Conservation (phyloP, 2,888 invertebrate species). For the Cheilosia vernalis region DNA sequence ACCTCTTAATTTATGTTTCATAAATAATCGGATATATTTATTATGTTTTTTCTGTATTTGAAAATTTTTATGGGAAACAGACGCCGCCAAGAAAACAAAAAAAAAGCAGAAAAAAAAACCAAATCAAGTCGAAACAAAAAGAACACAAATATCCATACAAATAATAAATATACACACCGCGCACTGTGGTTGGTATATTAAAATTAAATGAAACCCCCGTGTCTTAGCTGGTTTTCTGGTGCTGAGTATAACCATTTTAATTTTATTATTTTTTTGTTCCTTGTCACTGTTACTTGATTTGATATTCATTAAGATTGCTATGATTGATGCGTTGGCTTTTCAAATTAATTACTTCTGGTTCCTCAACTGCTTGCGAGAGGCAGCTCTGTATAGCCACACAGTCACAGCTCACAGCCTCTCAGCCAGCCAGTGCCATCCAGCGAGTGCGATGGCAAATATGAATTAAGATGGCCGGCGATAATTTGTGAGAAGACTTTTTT, state of each 20-base stretch:
- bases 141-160: background rate
- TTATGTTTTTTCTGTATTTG: slow-evolving; percentile 41
- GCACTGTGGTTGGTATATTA: slow-evolving; percentile 29
- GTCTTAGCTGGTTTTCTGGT: slow-evolving; percentile 42
- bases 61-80: slow-evolving; percentile 60
- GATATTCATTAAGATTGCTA: slow-evolving; percentile 74
- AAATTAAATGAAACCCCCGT: slow-evolving; percentile 69
- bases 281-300: slow-evolving; percentile 67
- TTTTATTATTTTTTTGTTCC: slow-evolving; percentile 6
- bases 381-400: too few species aligned
- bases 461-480: slow-evolving; percentile 66
- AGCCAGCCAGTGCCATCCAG: background rate
- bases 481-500: slow-evolving; percentile 47
- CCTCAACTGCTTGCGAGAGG: slow-evolving; percentile 37
- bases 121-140: slow-evolving; percentile 23
- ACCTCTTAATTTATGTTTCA: slow-evolving; percentile 82
- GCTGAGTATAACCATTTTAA: background rate
- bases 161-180: slow-evolving; percentile 22
- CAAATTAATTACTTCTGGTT: slow-evolving; percentile 56
- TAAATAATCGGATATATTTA: slow-evolving; percentile 82
- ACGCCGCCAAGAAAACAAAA: slow-evolving; percentile 46
- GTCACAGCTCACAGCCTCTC: too few species aligned
- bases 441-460: slow-evolving; percentile 27
- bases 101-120: slow-evolving; percentile 16
- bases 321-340: slow-evolving; percentile 66